phyloP scores from a whole-genome alignment of 2,113 vertebrate species.

The Rhynchomys soricoides region DNA sequence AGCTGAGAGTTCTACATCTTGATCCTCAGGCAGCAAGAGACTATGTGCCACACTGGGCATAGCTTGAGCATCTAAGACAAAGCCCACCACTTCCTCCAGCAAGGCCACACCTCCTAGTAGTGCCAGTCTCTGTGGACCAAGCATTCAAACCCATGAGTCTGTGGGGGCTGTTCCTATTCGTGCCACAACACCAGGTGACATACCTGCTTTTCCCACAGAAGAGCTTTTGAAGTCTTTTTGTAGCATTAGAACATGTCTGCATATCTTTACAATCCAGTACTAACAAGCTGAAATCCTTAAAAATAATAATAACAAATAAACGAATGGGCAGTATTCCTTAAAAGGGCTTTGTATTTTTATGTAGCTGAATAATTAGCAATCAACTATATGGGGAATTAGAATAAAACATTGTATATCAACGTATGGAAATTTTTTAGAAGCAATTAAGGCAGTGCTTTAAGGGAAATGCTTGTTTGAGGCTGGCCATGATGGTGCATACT shows the following conservation, averaged over 20 bases:
- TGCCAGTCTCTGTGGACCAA: too few species aligned
- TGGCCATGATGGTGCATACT: background rate
- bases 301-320: background rate
- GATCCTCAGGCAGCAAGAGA: too few species aligned
- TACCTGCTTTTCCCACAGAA: background rate
- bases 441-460: background rate
- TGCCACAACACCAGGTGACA: background rate
- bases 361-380: conserved; percentile 10
- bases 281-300: background rate
- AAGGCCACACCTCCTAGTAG: too few species aligned
- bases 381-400: background rate
- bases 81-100: too few species aligned
- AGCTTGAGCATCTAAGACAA: too few species aligned
- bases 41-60: too few species aligned
- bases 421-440: background rate
- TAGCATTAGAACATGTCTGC: background rate
- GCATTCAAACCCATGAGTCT: too few species aligned
- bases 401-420: background rate
- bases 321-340: background rate
- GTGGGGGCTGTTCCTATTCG: too few species aligned
- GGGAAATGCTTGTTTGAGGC: background rate
- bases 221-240: background rate
- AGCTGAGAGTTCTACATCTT: background rate
- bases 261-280: background rate
- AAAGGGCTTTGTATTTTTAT: background rate